phyloP scores from a whole-genome alignment of 2,113 vertebrate genomes.

The Perca schrenkii region DNA sequence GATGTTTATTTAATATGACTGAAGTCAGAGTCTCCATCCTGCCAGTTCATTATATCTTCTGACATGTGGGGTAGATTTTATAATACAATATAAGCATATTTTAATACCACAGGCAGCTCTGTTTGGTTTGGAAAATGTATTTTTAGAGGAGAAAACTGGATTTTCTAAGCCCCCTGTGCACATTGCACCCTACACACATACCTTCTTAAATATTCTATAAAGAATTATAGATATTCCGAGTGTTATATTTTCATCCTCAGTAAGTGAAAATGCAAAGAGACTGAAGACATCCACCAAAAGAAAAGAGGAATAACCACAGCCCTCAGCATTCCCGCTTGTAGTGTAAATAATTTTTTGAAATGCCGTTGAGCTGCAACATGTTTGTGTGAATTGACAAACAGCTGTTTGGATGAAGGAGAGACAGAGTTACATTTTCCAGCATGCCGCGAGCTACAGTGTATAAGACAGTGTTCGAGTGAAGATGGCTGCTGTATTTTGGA shows the following conservation, averaged over 20 bases:
- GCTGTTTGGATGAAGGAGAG: not conserved
- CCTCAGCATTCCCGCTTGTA: not conserved
- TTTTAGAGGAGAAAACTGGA: conserved; percentile 8
- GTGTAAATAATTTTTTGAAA: conserved; percentile 10
- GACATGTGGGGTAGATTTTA: not conserved
- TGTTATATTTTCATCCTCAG: not conserved
- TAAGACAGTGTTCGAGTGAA: not conserved
- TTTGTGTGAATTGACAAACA: conserved; percentile 14
- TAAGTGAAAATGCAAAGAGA: conserved; percentile 1
- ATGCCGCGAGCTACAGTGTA: not conserved
- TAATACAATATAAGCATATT: rapidly evolving
- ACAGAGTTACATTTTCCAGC: conserved; percentile 1
- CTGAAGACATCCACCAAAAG: not conserved
- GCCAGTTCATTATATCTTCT: conserved; percentile 31
- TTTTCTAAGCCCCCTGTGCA: not conserved
- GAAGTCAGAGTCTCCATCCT: conserved; percentile 25
- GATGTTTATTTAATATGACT: conserved; percentile 52
- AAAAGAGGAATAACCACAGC: not conserved
- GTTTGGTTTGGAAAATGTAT: not conserved
- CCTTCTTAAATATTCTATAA: not conserved
- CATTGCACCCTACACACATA: not conserved
- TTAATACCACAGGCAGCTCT: not conserved
- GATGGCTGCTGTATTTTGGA: not conserved
- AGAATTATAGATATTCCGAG: not conserved
- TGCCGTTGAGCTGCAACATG: conserved; percentile 31